Conservation (phyloP, 2,113 vertebrate genomes). For the Prietella phreatophila region DNA sequence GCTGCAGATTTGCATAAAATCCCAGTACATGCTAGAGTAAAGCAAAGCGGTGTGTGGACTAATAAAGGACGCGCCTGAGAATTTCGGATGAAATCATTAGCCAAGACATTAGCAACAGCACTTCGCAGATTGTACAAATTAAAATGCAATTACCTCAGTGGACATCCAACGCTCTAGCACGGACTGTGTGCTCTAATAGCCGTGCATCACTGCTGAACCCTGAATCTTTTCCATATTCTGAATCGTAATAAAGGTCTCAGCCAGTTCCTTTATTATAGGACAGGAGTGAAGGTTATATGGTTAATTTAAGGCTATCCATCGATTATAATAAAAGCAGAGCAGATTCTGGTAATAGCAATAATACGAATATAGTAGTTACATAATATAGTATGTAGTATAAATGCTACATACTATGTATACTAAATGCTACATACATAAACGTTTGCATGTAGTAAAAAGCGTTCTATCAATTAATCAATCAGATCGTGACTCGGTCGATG, state of each 20-base stretch:
- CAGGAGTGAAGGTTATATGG: neutral
- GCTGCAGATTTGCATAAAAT: slow-evolving; percentile 27
- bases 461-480: neutral
- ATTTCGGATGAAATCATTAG: slow-evolving; percentile 39
- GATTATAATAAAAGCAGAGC: neutral
- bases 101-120: slow-evolving; percentile 19
- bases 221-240: neutral
- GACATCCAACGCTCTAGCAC: neutral
- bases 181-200: slow-evolving; percentile 34
- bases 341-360: neutral
- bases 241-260: neutral
- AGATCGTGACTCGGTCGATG: neutral
- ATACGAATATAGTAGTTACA: neutral
- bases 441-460: neutral
- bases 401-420: no score
- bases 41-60: neutral
- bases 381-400: no score
- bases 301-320: no score
- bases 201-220: slow-evolving; percentile 2
- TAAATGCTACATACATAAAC: no score
- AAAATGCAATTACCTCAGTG: slow-evolving; percentile 40
- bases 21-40: neutral
- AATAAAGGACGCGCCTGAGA: slow-evolving; percentile 28
- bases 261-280: neutral
- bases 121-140: slow-evolving; percentile 41